Base-by-base conservation (phyloP, 2,888 invertebrate species). In the Marasmarcha lunaedactyla region DNA sequence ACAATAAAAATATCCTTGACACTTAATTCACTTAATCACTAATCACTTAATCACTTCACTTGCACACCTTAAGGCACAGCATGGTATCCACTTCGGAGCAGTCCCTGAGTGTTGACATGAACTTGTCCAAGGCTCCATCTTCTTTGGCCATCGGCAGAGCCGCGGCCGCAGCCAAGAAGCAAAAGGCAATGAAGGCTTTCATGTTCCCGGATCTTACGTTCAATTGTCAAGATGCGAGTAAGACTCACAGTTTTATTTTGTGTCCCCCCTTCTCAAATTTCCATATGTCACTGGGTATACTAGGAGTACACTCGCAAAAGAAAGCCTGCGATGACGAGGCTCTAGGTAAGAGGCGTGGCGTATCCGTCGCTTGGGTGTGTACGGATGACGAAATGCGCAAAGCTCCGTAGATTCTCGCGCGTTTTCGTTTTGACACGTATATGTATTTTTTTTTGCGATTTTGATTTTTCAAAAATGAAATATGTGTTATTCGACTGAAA, bases 1-100 rank as follows among this genome's bases (percentile, higher is more conserved):
- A 20, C 7, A 3, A 3, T 5, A 20, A 20, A 20, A 20, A 20
- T 5, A 20, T 20, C 20, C 20, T 5, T 5, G 3, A 7, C 20
- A 20, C 20, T 20, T 20, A 20, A 20, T 20, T 20, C 20, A 20
- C 20, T 20, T 5, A 20, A 51, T 35, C 52, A 26, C 59, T 59
- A 56, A 51, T 47, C 71, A 71, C 72, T n/a, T 20, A 11, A 59
- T 49, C 74, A 68, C 66, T 51, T 47, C 66, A 78, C 72, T 66
- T 67, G 72, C 77, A 85, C 86, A 91, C 91, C 88, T 92, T 92
- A 48, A 91, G 70, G 62, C 92, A 92, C 67, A 90, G 76, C 55
- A 88, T 79, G 59, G 91, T 85, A 53, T 90, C 88, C 46, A 86
- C 85, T 46, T 88, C 87, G 54, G 90, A 87, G 69, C 92, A 92